These are phyloP conservation scores for Zoanthus solanderi DNA, from an alignment of 92 coral and sea anemone species.

Conservation along the genomic window DNA sequence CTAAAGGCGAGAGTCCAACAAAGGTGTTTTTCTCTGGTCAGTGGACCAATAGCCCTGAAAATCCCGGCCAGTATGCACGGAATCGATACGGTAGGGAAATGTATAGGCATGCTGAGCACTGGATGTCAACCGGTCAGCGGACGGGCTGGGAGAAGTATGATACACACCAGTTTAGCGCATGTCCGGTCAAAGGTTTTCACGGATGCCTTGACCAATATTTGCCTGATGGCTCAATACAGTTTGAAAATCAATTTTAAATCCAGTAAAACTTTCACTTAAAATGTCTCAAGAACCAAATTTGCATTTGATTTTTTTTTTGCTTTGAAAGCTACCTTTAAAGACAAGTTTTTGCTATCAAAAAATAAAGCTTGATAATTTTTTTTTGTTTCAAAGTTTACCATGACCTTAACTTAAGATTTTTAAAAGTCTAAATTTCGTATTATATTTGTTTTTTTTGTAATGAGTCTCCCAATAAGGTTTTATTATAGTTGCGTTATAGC, in stretches of 20 bases:
- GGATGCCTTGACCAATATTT: slow-evolving; percentile 85
- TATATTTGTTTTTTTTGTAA: too few relatives aligned
- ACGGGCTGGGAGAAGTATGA: slow-evolving; percentile 85
- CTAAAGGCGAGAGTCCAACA: slow-evolving; percentile 68
- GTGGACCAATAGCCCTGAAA: slow-evolving; percentile 84
- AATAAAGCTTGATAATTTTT: too few relatives aligned
- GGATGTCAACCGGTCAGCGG: slow-evolving; percentile 78
- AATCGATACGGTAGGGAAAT: slow-evolving; percentile 82
- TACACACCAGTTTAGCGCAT: slow-evolving; percentile 62
- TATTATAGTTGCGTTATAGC: too few relatives aligned
- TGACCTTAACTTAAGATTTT: too few relatives aligned
- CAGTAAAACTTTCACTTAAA: too few relatives aligned
- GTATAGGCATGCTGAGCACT: slow-evolving; percentile 87
- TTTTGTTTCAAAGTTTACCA: too few relatives aligned
- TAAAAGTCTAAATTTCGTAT: too few relatives aligned
- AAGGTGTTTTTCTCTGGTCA: slow-evolving; percentile 75
- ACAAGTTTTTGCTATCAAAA: too few relatives aligned
- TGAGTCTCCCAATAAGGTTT: too few relatives aligned
- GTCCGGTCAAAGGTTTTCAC: slow-evolving; percentile 80
- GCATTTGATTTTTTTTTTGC: too few relatives aligned
- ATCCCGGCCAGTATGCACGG: slow-evolving; percentile 80
- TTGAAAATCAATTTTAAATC: slow-evolving; percentile 68
- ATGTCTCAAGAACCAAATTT: too few relatives aligned
- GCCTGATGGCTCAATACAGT: slow-evolving; percentile 86
- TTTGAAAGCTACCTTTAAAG: too few relatives aligned